Evolutionary conservation across 2,797 vertebrate species (phyloP).

Genomic region (Lateolabrax maculatus): DNA sequence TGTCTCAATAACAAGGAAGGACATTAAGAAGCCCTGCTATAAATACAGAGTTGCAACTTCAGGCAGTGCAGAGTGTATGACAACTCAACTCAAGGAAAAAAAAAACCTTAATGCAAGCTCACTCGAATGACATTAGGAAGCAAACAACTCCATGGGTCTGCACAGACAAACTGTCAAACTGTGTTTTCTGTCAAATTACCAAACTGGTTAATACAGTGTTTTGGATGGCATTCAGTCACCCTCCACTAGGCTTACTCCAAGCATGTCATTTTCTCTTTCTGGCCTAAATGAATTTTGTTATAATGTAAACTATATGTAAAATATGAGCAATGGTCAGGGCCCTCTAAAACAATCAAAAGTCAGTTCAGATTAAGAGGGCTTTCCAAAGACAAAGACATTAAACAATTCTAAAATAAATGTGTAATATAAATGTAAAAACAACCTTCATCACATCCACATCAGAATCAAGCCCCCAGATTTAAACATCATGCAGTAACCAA

Average conservation of each 20-base stretch:
- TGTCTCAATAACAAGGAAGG: conserved; percentile 64
- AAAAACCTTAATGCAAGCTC: conserved; percentile 10
- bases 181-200: not conserved
- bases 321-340: too few species aligned
- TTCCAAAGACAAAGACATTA: too few species aligned
- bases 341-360: too few species aligned
- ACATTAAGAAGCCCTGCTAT: conserved; percentile 76
- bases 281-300: not conserved
- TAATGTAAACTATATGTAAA: too few species aligned
- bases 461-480: too few species aligned
- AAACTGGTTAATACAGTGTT: not conserved
- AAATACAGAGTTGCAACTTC: conserved; percentile 65
- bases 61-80: conserved; percentile 20
- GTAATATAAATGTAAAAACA: too few species aligned
- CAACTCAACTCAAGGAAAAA: conserved; percentile 41
- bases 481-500: too few species aligned
- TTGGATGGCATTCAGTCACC: not conserved
- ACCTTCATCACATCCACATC: too few species aligned
- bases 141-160: not conserved
- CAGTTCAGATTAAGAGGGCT: too few species aligned
- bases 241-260: too few species aligned
- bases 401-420: too few species aligned
- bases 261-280: not conserved
- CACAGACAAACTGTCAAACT: not conserved
- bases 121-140: conserved; percentile 31